Conservation (phyloP, 2,888 invertebrate genomes). For the Galeruca laticollis region DNA sequence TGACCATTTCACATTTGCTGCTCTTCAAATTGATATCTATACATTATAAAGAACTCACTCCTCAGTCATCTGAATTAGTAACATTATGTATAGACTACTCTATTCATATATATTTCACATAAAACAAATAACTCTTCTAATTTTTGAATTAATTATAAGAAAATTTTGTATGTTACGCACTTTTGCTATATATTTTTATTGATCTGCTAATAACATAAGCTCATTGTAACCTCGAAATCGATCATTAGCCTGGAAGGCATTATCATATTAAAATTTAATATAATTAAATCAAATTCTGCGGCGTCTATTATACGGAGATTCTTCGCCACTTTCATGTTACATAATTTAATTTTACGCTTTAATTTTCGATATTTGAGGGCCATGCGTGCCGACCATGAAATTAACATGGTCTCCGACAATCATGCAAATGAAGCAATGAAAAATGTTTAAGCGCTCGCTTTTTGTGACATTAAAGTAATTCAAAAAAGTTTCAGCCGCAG, state of each 20-base stretch:
- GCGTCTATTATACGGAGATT: conserved; percentile 22
- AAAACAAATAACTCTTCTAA: no score
- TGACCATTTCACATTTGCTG: no score
- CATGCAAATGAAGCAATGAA: conserved; percentile 36
- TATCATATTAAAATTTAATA: conserved; percentile 18
- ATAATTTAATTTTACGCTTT: conserved; percentile 33
- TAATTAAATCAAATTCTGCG: conserved; percentile 17
- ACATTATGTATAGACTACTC: no score
- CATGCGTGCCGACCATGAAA: conserved; percentile 33
- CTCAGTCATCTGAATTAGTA: no score
- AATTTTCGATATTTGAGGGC: conserved; percentile 34
- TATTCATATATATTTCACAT: no score
- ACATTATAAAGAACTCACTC: no score
- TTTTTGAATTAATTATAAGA: no score
- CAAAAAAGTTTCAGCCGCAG: conserved; percentile 2
- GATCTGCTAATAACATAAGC: no score
- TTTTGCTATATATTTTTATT: no score
- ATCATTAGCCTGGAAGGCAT: neutral
- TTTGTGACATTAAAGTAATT: conserved; percentile 34
- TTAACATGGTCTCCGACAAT: conserved; percentile 32
- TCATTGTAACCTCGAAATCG: neutral
- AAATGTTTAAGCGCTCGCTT: conserved; percentile 34
- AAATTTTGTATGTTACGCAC: no score
- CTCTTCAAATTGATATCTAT: no score
- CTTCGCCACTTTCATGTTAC: conserved; percentile 25